Percentiles rank a stretch among this genome's conserved stretches.
Evolutionary conservation across 2,113 vertebrate genomes (phyloP).

Genomic region (Xiphophorus couchianus): DNA sequence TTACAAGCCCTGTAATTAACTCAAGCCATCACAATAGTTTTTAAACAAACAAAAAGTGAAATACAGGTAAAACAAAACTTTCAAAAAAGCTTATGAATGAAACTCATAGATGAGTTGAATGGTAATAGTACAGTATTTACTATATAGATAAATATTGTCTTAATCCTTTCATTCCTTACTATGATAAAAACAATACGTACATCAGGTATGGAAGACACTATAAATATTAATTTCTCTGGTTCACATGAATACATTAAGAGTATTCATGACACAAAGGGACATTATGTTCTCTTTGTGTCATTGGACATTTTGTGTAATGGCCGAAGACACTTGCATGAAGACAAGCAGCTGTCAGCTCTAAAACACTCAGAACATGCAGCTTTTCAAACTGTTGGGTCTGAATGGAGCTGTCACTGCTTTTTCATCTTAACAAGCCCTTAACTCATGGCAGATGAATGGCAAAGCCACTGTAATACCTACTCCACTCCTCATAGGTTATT

Average conservation of each 20-base stretch:
- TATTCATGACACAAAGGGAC: background rate
- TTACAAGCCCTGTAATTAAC: too few relatives aligned
- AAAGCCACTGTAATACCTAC: constrained; percentile 46
- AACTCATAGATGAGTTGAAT: too few relatives aligned
- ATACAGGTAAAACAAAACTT: too few relatives aligned
- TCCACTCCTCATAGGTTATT: constrained; percentile 51
- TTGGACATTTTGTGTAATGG: constrained; percentile 15
- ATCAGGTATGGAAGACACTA: background rate
- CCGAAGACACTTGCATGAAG: constrained; percentile 18
- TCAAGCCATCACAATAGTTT: too few relatives aligned
- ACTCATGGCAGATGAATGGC: constrained; percentile 39
- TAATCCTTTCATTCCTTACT: background rate
- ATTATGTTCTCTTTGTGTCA: constrained; percentile 8
- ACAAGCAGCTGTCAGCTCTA: constrained; percentile 43
- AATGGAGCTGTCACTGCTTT: constrained; percentile 39
- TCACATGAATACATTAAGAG: constrained; percentile 17
- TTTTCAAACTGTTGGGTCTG: constrained; percentile 44
- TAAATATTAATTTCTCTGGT: constrained; percentile 18
- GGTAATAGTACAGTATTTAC: too few relatives aligned
- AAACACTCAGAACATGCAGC: constrained; percentile 43
- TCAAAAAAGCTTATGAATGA: too few relatives aligned
- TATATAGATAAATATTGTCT: background rate
- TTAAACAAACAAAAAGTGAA: too few relatives aligned
- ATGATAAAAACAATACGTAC: background rate
- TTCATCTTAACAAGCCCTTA: constrained; percentile 61